A percentile compares a stretch with the other conserved stretches of the same genome.
These are phyloP conservation scores for Aromia moschata DNA, from an alignment of 2,888 invertebrate species.

Conservation along the genomic window DNA sequence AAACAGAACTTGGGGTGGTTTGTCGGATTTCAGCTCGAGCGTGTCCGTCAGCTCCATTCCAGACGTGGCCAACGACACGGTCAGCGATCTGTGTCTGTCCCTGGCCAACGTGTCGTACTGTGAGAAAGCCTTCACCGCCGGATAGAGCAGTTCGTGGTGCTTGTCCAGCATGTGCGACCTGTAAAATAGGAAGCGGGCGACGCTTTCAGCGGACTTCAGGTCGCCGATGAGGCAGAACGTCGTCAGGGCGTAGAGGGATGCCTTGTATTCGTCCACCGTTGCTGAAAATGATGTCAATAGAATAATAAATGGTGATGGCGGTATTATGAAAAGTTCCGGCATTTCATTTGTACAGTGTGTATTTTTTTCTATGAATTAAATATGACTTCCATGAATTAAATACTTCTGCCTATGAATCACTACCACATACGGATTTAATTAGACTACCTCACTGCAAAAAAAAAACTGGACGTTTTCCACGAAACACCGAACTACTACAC, in stretches of 20 bases:
- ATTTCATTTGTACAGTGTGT: too few relatives aligned
- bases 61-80: slow-evolving; percentile 74
- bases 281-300: slow-evolving; percentile 48
- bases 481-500: too few relatives aligned
- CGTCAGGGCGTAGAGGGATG: slow-evolving; percentile 69
- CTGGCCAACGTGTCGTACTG: slow-evolving; percentile 69
- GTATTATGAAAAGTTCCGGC: too few relatives aligned
- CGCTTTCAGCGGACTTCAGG: slow-evolving; percentile 71
- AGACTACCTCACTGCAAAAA: too few relatives aligned
- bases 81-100: slow-evolving; percentile 70
- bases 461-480: too few relatives aligned
- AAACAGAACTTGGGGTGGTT: slow-evolving; percentile 66
- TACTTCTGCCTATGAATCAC: too few relatives aligned
- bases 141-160: slow-evolving; percentile 70
- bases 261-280: slow-evolving; percentile 71
- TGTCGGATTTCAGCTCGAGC: slow-evolving; percentile 67
- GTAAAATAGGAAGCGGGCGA: slow-evolving; percentile 72
- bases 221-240: slow-evolving; percentile 71
- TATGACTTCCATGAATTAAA: too few relatives aligned
- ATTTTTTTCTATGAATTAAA: too few relatives aligned
- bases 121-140: slow-evolving; percentile 70
- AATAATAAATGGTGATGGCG: too few relatives aligned
- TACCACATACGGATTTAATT: too few relatives aligned
- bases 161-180: slow-evolving; percentile 72
- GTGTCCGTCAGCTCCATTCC: slow-evolving; percentile 78